phyloP scores from a whole-genome alignment of 2,888 invertebrate genomes.

The Pegoplata infirma region DNA sequence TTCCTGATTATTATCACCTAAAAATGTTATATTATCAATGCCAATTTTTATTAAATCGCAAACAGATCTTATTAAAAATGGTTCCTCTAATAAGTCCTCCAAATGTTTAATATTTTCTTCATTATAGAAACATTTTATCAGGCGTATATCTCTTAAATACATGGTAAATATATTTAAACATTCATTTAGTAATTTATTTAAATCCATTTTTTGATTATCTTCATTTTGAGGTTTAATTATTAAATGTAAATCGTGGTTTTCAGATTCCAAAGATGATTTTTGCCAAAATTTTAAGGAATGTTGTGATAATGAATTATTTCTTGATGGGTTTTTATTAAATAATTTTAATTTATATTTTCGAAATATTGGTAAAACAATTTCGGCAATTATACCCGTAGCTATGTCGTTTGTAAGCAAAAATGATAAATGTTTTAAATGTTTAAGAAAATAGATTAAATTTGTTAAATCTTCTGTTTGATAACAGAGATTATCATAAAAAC shows the following conservation, averaged over 20 bases:
- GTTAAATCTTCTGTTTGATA: slow-evolving; percentile 40
- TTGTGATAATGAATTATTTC: slow-evolving; percentile 32
- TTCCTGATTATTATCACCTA: slow-evolving; percentile 73
- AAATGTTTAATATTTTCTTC: slow-evolving; percentile 75
- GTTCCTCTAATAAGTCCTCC: slow-evolving; percentile 72
- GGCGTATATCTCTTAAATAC: slow-evolving; percentile 75
- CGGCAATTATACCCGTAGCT: slow-evolving; percentile 73
- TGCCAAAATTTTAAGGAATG: slow-evolving; percentile 49
- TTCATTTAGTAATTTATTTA: slow-evolving; percentile 67
- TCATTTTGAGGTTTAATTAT: slow-evolving; percentile 23
- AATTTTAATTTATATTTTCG: slow-evolving; percentile 68
- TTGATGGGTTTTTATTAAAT: no score
- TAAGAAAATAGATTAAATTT: slow-evolving; percentile 70
- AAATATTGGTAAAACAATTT: slow-evolving; percentile 76
- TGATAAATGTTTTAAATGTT: slow-evolving; percentile 76
- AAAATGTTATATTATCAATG: slow-evolving; percentile 74
- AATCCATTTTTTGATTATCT: slow-evolving; percentile 14
- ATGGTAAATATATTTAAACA: slow-evolving; percentile 75
- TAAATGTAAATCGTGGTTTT: slow-evolving; percentile 31
- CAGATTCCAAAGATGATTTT: slow-evolving; percentile 12
- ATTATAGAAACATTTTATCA: slow-evolving; percentile 75
- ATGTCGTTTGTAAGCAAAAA: slow-evolving; percentile 72
- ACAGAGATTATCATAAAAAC: slow-evolving; percentile 57
- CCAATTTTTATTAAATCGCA: slow-evolving; percentile 77
- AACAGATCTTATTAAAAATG: slow-evolving; percentile 72